Evolutionary conservation across 2,797 vertebrate species (phyloP).

Genomic region (Myotis pilosus): DNA sequence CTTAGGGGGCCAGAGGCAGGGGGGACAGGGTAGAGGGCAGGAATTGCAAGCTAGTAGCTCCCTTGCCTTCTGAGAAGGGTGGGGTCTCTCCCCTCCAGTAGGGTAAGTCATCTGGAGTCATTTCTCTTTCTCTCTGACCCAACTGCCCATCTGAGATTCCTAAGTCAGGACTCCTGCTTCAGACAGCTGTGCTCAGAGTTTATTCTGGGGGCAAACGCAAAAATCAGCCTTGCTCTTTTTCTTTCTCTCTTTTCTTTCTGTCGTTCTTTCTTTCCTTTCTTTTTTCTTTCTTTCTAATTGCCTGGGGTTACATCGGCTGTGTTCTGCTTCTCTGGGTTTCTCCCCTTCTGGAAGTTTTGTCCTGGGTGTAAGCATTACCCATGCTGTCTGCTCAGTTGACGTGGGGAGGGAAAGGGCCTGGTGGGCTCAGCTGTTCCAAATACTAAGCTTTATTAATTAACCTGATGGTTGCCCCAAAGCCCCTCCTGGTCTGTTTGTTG

Average conservation of each 20-base stretch:
- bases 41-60: background rate
- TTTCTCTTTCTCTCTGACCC: background rate
- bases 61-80: background rate
- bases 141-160: background rate
- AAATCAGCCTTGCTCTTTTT: background rate
- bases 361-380: background rate
- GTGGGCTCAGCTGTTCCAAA: background rate
- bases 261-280: background rate
- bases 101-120: background rate
- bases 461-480: background rate
- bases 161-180: background rate
- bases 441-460: constrained; percentile 34
- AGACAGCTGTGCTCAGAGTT: constrained; percentile 18
- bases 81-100: background rate
- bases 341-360: background rate
- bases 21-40: background rate
- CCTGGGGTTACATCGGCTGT: constrained; percentile 6
- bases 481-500: constrained; percentile 35
- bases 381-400: background rate
- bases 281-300: background rate
- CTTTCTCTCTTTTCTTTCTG: background rate
- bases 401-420: background rate
- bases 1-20: rapidly evolving
- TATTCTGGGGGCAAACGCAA: background rate
- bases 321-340: background rate